These are phyloP conservation scores for Drosophila melanosoma DNA, from an alignment of 2,888 invertebrate species.

Conservation along the genomic window DNA sequence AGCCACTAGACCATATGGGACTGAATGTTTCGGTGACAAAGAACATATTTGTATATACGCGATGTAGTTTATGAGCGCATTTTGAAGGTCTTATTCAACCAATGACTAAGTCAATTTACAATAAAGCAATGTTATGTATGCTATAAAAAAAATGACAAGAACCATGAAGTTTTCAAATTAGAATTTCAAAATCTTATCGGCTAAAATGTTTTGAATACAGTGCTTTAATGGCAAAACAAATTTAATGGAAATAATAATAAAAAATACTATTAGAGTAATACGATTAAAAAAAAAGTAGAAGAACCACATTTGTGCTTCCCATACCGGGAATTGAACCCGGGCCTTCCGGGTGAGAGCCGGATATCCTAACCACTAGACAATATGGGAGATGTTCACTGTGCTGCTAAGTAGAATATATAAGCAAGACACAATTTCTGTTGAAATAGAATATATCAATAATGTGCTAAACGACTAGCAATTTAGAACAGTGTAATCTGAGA, in stretches of 20 bases:
- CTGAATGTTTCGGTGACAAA: slow-evolving; percentile 78
- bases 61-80: too few relatives aligned
- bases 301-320: slow-evolving; percentile 86
- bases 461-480: background rate
- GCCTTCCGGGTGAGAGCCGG: slow-evolving; percentile 86
- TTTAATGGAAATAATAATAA: background rate
- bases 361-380: slow-evolving; percentile 86
- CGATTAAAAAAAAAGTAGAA: background rate
- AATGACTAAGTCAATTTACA: background rate
- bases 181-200: background rate
- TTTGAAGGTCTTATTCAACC: background rate
- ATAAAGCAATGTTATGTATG: background rate
- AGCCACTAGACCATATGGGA: slow-evolving; percentile 84
- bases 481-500: background rate
- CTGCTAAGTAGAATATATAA: too few relatives aligned
- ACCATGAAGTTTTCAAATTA: background rate
- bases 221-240: background rate
- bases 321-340: slow-evolving; percentile 96
- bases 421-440: too few relatives aligned
- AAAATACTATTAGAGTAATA: too few relatives aligned
- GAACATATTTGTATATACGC: background rate
- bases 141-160: background rate
- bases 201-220: background rate
- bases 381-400: slow-evolving; percentile 73
- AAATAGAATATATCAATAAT: background rate